Conservation (phyloP, 2,113 vertebrate genomes). For the Sphyrna mokarran region DNA sequence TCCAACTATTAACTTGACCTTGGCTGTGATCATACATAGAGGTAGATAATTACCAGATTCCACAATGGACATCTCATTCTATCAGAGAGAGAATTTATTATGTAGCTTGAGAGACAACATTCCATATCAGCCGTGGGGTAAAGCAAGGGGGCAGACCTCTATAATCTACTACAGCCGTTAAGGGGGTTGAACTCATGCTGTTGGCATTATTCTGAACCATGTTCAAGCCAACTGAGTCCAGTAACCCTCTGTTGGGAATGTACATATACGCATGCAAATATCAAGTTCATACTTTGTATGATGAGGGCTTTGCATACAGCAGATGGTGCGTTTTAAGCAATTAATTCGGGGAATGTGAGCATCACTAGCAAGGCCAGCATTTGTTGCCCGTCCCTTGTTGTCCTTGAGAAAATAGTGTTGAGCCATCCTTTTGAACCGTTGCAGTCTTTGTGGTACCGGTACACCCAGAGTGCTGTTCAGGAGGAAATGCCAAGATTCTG, state of each 20-base stretch:
- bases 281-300: background rate
- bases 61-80: too few relatives aligned
- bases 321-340: background rate
- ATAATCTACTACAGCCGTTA: too few relatives aligned
- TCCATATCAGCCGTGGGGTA: too few relatives aligned
- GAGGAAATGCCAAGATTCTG: background rate
- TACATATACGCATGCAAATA: background rate
- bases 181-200: too few relatives aligned
- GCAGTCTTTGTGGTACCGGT: background rate
- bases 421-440: background rate
- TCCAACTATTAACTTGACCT: constrained; percentile 10
- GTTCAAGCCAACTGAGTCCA: too few relatives aligned
- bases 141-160: too few relatives aligned
- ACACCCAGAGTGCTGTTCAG: too few relatives aligned
- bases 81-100: too few relatives aligned
- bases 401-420: background rate
- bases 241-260: too few relatives aligned
- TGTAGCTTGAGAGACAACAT: too few relatives aligned
- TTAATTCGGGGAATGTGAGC: background rate
- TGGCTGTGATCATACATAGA: background rate
- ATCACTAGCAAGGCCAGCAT: background rate
- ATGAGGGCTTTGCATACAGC: background rate
- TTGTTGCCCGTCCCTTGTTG: background rate
- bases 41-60: too few relatives aligned
- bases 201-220: too few relatives aligned